Evolutionary conservation across 2,888 invertebrate genomes (phyloP), one percentile per base, ranked within the genome.

Genomic region (Nasonovia ribisnigri): DNA sequence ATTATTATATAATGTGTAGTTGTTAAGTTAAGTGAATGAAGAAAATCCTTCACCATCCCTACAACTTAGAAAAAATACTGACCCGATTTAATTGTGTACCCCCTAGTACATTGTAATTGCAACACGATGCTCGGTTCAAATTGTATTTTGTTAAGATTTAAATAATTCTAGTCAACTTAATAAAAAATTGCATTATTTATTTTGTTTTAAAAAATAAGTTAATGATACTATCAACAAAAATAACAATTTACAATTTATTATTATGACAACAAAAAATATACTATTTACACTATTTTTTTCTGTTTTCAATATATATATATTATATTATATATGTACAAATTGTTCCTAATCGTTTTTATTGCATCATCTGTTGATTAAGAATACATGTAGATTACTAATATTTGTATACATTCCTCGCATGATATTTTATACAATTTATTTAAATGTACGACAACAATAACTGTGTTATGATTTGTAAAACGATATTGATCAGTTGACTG

Each of bases 131-230:
- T 84, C 60, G 90, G 90, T 90, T 90, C 90, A 93, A 93, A 86
- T 93, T 93, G 90, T 90, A 93, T 93, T 93, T 93, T 93, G 93
- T 93, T 90, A 93, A 93, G 90, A 84, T 84, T 84, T 11, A 89
- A 36, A 89, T 93, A 93, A 93, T 57, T 93, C 93, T 93, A 93
- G 93, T 93, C 93, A 93, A 90, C 84, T 48, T 46, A 90, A 43
- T 8, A 92, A 46, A 57, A 67, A 89, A 67, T 86, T 90, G 46
- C 60, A 93, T 90, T 87, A 67, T 92, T 88, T 90, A 51, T 92
- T 94, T 94, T 87, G 43, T 94, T 92, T 20, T 91, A 57, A 48
- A 67, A 88, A 90, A 84, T 93, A 88, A 93, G 57, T 90, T 29
- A 42, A 67, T 88, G 51, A 87, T 77, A 77, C 43, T 54, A 43